These are phyloP conservation scores for Malurus splendens DNA, from an alignment of 2,797 vertebrate genomes.

Conservation along the genomic window DNA sequence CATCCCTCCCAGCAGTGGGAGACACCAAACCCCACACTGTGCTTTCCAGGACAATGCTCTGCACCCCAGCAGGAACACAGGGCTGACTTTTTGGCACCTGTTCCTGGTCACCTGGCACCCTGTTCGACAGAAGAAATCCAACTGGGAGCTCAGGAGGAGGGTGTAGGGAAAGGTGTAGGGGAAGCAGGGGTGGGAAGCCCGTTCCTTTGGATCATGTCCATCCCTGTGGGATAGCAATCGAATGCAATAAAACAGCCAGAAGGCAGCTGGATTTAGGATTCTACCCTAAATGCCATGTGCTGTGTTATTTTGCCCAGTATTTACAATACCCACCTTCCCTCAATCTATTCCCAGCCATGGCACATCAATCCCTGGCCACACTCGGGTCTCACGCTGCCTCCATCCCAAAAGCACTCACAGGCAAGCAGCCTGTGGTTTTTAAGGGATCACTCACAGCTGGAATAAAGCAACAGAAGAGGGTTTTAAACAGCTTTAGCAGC, in stretches of 20 bases:
- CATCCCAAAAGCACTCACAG: not conserved
- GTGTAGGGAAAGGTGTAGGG: not conserved
- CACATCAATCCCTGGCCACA: not conserved
- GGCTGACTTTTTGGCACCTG: not conserved
- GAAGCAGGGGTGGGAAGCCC: accelerated
- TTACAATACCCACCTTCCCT: not conserved
- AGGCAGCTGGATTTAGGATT: not conserved
- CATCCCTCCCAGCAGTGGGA: not conserved
- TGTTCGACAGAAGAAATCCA: not conserved
- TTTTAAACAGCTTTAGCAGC: not conserved
- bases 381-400: not conserved
- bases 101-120: not conserved
- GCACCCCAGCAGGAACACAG: not conserved
- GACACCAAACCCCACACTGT: not conserved
- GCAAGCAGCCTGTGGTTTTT: not conserved
- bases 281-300: not conserved
- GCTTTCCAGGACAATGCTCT: not conserved
- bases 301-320: not conserved
- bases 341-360: accelerated
- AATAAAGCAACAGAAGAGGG: not conserved
- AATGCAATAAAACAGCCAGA: not conserved
- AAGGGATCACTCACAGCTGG: not conserved
- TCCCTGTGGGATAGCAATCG: accelerated
- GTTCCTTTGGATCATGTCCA: accelerated
- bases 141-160: not conserved